Evolutionary conservation across 2,888 invertebrate species (phyloP).

Genomic region (Iselma pallidipennis): DNA sequence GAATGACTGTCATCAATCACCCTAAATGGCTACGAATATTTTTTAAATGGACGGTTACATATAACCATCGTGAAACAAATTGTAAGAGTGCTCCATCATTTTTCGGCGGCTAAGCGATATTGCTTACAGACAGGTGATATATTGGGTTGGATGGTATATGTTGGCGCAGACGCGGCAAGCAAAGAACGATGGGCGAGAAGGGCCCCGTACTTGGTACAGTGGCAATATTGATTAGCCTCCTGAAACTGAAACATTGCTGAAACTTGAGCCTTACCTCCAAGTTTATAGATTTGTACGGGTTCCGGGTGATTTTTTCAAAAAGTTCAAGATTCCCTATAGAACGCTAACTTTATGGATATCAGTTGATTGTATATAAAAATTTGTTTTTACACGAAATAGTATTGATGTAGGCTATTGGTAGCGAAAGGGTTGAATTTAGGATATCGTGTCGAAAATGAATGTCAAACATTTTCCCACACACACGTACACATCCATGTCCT

Average conservation of each 20-base stretch:
- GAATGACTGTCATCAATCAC: conserved; percentile 42
- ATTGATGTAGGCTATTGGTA: background rate
- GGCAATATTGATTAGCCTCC: conserved; percentile 37
- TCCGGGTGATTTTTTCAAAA: background rate
- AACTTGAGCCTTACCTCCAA: conserved; percentile 21
- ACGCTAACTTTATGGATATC: no score
- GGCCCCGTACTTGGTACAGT: conserved; percentile 30
- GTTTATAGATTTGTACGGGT: conserved; percentile 15
- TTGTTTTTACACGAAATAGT: no score
- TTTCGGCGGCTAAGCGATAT: conserved; percentile 35
- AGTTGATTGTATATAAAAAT: no score
- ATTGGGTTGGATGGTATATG: conserved; percentile 27
- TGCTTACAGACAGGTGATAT: conserved; percentile 43
- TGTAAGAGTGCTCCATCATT: conserved; percentile 40
- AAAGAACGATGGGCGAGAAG: conserved; percentile 22
- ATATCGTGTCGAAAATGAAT: background rate
- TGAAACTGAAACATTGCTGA: conserved; percentile 28
- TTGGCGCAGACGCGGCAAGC: conserved; percentile 26
- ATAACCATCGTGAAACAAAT: conserved; percentile 39
- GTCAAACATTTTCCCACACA: background rate
- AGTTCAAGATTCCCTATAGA: no score
- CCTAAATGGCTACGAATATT: conserved; percentile 38
- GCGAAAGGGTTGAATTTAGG: background rate
- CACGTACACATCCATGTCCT: background rate
- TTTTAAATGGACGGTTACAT: conserved; percentile 38